Evolutionary conservation across 2,888 invertebrate species (phyloP).

Genomic region (Phania funesta): DNA sequence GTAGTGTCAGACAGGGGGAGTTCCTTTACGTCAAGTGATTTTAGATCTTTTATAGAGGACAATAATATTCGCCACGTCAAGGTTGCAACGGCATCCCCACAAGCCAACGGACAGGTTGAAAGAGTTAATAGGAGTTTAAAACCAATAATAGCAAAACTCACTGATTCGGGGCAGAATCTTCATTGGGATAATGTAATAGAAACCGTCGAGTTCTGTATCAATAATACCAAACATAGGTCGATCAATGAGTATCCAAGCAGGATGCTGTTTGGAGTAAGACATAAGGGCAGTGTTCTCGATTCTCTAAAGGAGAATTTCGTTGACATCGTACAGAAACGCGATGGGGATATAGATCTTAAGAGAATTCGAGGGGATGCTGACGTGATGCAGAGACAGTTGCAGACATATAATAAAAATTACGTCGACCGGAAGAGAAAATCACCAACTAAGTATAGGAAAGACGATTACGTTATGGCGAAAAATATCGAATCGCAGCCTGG

Average conservation of each 20-base stretch:
- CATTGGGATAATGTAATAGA: constrained; percentile 58
- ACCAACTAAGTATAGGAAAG: constrained; percentile 4
- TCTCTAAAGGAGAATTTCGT: constrained; percentile 43
- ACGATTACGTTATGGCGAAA: constrained; percentile 49
- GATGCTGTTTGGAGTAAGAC: constrained; percentile 62
- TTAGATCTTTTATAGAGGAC: too few species aligned
- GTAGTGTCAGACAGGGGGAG: too few species aligned
- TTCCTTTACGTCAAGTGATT: too few species aligned
- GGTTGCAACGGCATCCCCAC: too few species aligned
- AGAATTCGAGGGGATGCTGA: constrained; percentile 8
- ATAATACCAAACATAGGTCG: constrained; percentile 55
- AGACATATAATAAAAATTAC: constrained; percentile 49
- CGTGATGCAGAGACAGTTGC: constrained; percentile 5
- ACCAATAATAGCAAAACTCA: constrained; percentile 61
- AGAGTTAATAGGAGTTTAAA: too few species aligned
- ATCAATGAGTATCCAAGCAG: constrained; percentile 53
- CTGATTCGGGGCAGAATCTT: constrained; percentile 14
- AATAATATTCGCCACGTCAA: too few species aligned
- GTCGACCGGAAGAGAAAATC: constrained; percentile 21
- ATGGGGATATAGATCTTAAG: too few species aligned
- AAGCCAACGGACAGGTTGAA: too few species aligned
- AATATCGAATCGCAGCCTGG: constrained; percentile 49
- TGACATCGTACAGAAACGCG: not conserved
- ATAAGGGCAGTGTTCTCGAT: constrained; percentile 55
- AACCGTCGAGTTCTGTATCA: constrained; percentile 24